phyloP scores from a whole-genome alignment of 2,888 invertebrate species.

The Acanthococcus lagerstroemiae region DNA sequence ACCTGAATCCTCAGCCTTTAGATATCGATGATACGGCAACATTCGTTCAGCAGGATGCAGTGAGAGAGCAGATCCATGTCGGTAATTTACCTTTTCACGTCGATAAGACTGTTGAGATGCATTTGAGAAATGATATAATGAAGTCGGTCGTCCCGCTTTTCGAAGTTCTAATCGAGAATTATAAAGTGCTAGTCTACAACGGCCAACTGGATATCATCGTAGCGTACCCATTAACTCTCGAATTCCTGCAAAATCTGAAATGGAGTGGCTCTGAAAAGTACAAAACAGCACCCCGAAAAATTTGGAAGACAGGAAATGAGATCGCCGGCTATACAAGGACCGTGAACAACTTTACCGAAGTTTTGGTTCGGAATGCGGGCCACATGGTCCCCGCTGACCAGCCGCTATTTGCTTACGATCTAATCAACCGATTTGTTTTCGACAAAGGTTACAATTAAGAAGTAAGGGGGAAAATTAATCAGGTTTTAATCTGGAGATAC shows the following conservation, averaged over 20 bases:
- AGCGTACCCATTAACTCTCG: conserved; percentile 73
- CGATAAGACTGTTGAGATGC: conserved; percentile 54
- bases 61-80: conserved; percentile 60
- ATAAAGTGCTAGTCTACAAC: conserved; percentile 69
- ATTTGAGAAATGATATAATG: conserved; percentile 68
- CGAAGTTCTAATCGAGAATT: conserved; percentile 55
- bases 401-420: conserved; percentile 62
- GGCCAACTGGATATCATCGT: conserved; percentile 88
- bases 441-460: conserved; percentile 44
- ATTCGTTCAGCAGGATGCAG: conserved; percentile 34
- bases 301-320: conserved; percentile 55
- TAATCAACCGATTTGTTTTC: conserved; percentile 59
- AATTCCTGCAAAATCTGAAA: conserved; percentile 60
- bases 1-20: conserved; percentile 48
- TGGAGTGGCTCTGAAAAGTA: conserved; percentile 59
- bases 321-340: conserved; percentile 67
- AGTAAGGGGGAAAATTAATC: too few species aligned
- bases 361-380: conserved; percentile 66
- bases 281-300: conserved; percentile 52
- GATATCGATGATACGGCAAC: conserved; percentile 34
- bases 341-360: conserved; percentile 60
- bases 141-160: conserved; percentile 66
- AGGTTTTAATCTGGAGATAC: too few species aligned
- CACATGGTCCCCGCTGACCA: conserved; percentile 75
- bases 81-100: conserved; percentile 64